Percentiles rank a stretch among this genome's conserved stretches.
phyloP scores from a whole-genome alignment of 2,797 vertebrate species.

The Gymnodraco acuticeps region DNA sequence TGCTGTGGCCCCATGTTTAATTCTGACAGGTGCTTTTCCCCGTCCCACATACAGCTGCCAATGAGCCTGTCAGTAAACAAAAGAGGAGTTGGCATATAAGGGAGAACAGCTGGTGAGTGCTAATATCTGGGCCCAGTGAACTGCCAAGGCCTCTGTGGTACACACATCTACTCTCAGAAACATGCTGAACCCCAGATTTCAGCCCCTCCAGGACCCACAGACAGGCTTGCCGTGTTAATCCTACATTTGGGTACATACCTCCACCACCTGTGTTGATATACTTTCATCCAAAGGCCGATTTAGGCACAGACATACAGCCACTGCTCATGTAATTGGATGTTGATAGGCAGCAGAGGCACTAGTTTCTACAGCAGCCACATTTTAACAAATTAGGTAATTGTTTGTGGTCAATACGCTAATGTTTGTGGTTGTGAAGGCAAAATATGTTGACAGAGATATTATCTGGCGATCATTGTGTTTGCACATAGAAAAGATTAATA shows the following conservation, averaged over 20 bases:
- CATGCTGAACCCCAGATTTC: constrained; percentile 37
- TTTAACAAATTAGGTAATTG: constrained; percentile 22
- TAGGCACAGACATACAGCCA: constrained; percentile 37
- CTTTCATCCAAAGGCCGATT: constrained; percentile 33
- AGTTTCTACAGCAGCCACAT: not conserved
- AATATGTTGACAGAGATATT: not conserved
- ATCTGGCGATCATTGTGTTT: not conserved
- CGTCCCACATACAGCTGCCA: constrained; percentile 72
- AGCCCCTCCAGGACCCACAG: constrained; percentile 49
- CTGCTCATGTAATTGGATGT: constrained; percentile 21
- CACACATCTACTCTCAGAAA: constrained; percentile 46
- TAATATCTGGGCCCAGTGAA: constrained; percentile 62
- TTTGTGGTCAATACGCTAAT: constrained; percentile 4
- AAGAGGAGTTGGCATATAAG: constrained; percentile 67
- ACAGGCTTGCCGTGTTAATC: constrained; percentile 56
- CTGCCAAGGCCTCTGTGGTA: constrained; percentile 53
- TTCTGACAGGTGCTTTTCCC: constrained; percentile 77
- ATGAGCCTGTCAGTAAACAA: constrained; percentile 77
- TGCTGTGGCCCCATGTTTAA: constrained; percentile 61
- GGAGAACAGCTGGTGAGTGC: constrained; percentile 75
- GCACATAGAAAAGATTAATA: not conserved
- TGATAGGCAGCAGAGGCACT: constrained; percentile 18
- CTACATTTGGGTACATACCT: constrained; percentile 54
- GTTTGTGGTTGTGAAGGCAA: not conserved
- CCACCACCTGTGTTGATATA: constrained; percentile 46